Base-by-base conservation (phyloP, 2,113 vertebrate genomes). In the Polypterus bichir region DNA sequence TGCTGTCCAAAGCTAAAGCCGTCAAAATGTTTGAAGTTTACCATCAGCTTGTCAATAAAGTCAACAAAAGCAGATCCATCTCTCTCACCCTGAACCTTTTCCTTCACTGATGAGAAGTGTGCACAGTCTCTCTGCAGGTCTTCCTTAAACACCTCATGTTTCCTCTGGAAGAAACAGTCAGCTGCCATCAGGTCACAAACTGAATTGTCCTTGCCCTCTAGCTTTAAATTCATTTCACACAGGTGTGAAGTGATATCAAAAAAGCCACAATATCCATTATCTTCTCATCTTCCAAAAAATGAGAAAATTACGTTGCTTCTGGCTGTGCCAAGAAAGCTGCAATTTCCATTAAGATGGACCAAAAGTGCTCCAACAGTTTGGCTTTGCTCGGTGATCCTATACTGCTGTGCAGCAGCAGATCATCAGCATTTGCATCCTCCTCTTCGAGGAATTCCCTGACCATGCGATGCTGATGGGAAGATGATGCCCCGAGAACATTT, bases 1-100 rank as follows among this genome's bases (percentile, higher is more conserved):
- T 69, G 49, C 65, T 58, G 58, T 64, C 68, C 61, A 64, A 60
- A 48, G 65, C 57, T 64, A 58, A 69, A 67, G 54, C 68, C 66
- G 57, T 67, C 65, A 60, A 64, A 67, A 48, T 9, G 62, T 9
- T 64, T 67, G 59, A 67, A 49, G 65, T 67, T 64, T 61, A 57
- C 48, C 63, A 65, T 64, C 56, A 69, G 61, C 60, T 63, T 63
- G 52, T 63, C 65, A 63, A 69, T 48, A 44, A 65, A 68, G 53
- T 68, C 48, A 58, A 68, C 65, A 67, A 57, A 63, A 67, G 58
- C 46, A 64, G 48, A 67, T 8, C 46, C 54, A 64, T 62, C 54
- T 70, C 63, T 57, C 59, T 67, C 11, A n/a, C 65, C 59, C 59
- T 64, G 65, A 62, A 67, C 27, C 59, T 59, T 62, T 67, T 68